These are phyloP conservation scores for Neoniphon sammara DNA, from an alignment of 2,797 vertebrate genomes.

Conservation along the genomic window DNA sequence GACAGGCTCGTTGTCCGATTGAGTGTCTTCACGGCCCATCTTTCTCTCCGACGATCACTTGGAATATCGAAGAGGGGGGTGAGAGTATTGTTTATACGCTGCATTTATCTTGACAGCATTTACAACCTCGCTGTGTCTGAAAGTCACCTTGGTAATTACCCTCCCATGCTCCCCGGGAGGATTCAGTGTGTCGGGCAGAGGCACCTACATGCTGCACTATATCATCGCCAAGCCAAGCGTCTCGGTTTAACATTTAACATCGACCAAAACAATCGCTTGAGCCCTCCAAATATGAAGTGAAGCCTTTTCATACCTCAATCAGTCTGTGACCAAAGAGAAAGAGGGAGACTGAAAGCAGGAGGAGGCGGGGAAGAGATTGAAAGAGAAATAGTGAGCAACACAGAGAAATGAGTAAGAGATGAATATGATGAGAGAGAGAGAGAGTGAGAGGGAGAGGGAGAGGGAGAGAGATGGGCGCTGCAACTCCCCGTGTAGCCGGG, in stretches of 20 bases:
- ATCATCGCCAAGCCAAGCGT: constrained; percentile 26
- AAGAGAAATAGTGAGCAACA: constrained; percentile 44
- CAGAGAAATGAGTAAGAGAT: constrained; percentile 50
- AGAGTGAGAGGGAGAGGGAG: constrained; percentile 21
- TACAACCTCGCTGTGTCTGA: constrained; percentile 2
- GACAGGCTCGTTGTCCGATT: constrained; percentile 23
- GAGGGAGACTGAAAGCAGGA: constrained; percentile 3
- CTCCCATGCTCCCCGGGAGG: constrained; percentile 5
- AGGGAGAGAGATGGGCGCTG: constrained; percentile 41
- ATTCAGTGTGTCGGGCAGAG: neutral
- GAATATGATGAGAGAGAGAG: constrained; percentile 49
- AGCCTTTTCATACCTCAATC: constrained; percentile 37
- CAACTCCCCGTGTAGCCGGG: constrained; percentile 58
- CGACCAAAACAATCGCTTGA: constrained; percentile 37
- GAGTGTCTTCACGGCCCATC: neutral
- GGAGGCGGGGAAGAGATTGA: constrained; percentile 15
- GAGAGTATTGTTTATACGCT: neutral
- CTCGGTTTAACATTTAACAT: constrained; percentile 22
- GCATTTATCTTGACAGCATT: neutral
- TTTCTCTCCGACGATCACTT: neutral
- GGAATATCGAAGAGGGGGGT: neutral
- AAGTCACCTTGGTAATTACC: constrained; percentile 30
- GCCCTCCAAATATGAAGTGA: constrained; percentile 40
- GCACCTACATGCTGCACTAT: constrained; percentile 2
- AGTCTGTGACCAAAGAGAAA: constrained; percentile 38